Conservation (phyloP, 2,797 vertebrate species). For the Ctenosaura bakeri region DNA sequence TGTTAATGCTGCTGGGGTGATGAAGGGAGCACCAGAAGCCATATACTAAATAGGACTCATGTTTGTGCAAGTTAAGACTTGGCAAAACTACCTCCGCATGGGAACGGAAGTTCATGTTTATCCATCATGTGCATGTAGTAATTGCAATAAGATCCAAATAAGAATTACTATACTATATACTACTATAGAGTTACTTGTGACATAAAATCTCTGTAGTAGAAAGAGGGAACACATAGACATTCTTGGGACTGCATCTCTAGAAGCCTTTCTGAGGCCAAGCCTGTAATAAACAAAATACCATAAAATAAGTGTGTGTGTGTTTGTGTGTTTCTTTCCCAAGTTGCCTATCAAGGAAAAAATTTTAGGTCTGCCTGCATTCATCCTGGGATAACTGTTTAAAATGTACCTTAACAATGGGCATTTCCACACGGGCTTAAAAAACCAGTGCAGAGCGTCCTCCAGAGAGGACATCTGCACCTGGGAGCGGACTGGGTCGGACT, state of each 20-base stretch:
- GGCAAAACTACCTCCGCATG: constrained; percentile 6
- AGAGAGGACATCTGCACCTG: no score
- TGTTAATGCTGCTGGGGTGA: constrained; percentile 44
- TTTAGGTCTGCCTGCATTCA: not conserved
- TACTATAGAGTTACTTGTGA: not conserved
- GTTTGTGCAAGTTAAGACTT: not conserved
- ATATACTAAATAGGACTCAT: constrained; percentile 57
- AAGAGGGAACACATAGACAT: not conserved
- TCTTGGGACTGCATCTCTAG: not conserved
- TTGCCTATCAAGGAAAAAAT: not conserved
- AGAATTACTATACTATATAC: not conserved
- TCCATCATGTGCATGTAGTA: not conserved
- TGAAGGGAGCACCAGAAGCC: constrained; percentile 44
- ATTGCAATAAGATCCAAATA: not conserved
- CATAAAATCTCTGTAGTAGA: not conserved
- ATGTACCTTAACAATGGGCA: constrained; percentile 12
- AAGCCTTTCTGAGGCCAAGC: not conserved
- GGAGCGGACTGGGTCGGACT: no score
- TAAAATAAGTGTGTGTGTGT: not conserved
- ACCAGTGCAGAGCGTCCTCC: no score
- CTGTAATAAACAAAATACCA: not conserved
- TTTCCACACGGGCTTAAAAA: no score
- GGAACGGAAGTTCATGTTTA: not conserved
- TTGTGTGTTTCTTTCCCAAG: not conserved
- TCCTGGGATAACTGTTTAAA: not conserved